Evolutionary conservation across 2,797 vertebrate species (phyloP), one percentile per base, ranked within the genome.

Genomic region (Thalassophryne amazonica): DNA sequence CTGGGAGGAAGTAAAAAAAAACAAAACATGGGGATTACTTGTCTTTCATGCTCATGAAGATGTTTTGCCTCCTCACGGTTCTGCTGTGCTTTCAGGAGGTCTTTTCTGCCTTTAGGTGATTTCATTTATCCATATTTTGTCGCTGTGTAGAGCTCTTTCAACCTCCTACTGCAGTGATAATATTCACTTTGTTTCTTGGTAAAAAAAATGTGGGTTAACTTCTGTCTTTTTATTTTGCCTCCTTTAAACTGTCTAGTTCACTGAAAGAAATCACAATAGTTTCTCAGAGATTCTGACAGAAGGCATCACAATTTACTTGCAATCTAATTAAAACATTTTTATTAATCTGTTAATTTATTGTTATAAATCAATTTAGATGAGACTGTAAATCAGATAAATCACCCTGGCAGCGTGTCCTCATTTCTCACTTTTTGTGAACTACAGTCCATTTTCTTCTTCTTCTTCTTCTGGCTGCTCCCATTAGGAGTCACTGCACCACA

Each of bases 1-100:
- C 29, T 69, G 86, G 81, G 78, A 79, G 54, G n/a, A n/a, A n/a
- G n/a, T n/a, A n/a, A n/a, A 73, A 71, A 76, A 72, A 66, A 61
- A 81, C 85, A 86, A 76, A 85, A 88, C 73, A 52, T 50, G 72
- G 66, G 58, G 63, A 85, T 87, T 88, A 85, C 55, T 50, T 42
- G 53, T 34, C 74, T 83, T 81, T 86, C 62, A 84, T 89, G 56
- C 60, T 71, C 62, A 61, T 73, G 83, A 51, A 81, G 55, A 79
- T 84, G 73, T 69, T 78, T 11, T 54, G 53, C 68, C n/a, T 81
- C 65, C 57, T 80, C 67, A 55, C 47, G 49, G 52, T 69, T 66
- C 73, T 59, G 58, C 52, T 63, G 66, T 66, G 74, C 69, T 81
- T 86, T 51, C 53, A 58, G 79, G 77, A 76, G 68, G 73, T 80